A percentile compares a stretch with the other conserved stretches of the same genome.
phyloP scores from a whole-genome alignment of 2,797 vertebrate species.

The Glossophaga mutica region DNA sequence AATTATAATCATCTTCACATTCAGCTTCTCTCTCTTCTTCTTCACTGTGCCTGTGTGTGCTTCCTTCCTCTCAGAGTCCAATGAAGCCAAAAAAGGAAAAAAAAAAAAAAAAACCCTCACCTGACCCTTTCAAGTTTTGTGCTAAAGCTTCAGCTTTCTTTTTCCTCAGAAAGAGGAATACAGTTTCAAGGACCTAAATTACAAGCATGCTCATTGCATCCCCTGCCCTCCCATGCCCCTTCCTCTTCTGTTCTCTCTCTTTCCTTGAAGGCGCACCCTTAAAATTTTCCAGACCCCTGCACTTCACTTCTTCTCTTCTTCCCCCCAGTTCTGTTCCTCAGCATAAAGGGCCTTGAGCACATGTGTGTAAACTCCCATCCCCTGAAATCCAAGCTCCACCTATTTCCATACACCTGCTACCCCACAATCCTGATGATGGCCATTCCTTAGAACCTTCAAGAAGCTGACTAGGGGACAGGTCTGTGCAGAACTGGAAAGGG shows the following conservation, averaged over 20 bases:
- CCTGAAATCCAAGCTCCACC: not conserved
- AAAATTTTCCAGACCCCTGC: not conserved
- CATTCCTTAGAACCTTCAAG: not conserved
- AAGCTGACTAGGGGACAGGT: not conserved
- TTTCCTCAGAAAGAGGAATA: not conserved
- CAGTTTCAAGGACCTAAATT: not conserved
- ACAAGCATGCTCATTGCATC: not conserved
- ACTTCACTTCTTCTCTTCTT: not conserved
- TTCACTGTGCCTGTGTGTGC: not conserved
- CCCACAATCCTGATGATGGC: not conserved
- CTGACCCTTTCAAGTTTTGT: not conserved
- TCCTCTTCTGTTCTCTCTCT: not conserved
- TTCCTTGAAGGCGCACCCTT: not conserved
- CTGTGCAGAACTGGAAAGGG: not conserved
- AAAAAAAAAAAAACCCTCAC: not conserved
- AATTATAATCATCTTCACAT: not conserved
- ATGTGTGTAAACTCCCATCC: not conserved
- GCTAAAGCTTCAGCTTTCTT: not conserved
- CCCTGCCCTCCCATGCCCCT: not conserved
- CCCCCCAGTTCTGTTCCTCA: not conserved
- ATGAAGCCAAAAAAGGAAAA: not conserved
- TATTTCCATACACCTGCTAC: not conserved
- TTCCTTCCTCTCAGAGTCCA: not conserved
- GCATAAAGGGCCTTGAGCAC: not conserved
- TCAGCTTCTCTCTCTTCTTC: not conserved